Conservation (phyloP, 2,888 invertebrate species). For the Xylophagus ater region DNA sequence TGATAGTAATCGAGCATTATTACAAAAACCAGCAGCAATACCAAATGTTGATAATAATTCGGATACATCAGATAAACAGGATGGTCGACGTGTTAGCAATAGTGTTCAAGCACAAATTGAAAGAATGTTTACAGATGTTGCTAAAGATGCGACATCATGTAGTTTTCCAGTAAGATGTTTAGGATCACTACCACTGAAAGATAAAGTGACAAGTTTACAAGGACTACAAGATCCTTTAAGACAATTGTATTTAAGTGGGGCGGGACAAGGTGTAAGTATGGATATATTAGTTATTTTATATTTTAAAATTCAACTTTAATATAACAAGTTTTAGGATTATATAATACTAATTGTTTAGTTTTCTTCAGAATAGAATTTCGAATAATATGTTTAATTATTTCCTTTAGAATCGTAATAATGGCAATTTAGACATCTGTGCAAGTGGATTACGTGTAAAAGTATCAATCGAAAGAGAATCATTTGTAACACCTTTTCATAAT, state of each 20-base stretch:
- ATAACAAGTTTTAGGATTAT: background rate
- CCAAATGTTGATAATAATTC: slow-evolving; percentile 20
- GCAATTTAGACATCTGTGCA: slow-evolving; percentile 36
- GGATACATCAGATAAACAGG: slow-evolving; percentile 29
- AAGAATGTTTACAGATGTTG: slow-evolving; percentile 69
- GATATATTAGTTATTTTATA: background rate
- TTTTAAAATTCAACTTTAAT: background rate
- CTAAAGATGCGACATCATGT: slow-evolving; percentile 50
- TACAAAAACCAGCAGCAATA: slow-evolving; percentile 28
- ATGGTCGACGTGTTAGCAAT: slow-evolving; percentile 45
- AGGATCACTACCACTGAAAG: slow-evolving; percentile 65
- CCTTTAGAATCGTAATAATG: slow-evolving; percentile 29
- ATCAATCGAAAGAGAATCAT: slow-evolving; percentile 46
- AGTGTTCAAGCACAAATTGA: slow-evolving; percentile 79
- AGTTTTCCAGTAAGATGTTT: slow-evolving; percentile 67
- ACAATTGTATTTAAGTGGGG: slow-evolving; percentile 49
- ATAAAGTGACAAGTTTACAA: slow-evolving; percentile 69
- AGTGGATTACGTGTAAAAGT: slow-evolving; percentile 62
- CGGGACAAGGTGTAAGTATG: slow-evolving; percentile 29
- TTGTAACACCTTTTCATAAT: slow-evolving; percentile 73
- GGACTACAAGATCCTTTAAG: slow-evolving; percentile 72
- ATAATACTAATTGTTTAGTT: background rate
- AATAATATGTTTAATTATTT: background rate
- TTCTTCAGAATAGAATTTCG: background rate
- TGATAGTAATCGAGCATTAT: slow-evolving; percentile 28